phyloP scores from a whole-genome alignment of 53 echinoderm and acorn worm species.

The Holothuria leucospilota region DNA sequence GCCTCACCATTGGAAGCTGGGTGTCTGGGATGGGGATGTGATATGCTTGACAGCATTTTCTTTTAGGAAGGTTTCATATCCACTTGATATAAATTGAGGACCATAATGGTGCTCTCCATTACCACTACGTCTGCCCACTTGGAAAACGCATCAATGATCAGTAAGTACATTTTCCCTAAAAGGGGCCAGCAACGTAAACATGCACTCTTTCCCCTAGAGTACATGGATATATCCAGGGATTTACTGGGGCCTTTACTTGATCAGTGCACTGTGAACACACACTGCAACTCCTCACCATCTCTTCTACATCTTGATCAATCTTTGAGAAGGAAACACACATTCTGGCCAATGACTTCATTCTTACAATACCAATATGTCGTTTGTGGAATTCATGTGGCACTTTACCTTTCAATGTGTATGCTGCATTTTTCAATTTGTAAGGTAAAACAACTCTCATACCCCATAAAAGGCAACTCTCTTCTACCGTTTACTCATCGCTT shows the following conservation, averaged over 20 bases:
- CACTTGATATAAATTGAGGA: background rate
- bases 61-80: slow-evolving; percentile 6
- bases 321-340: slow-evolving; percentile 27
- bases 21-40: slow-evolving; percentile 9
- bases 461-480: slow-evolving; percentile 30
- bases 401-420: too few relatives aligned
- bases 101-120: slow-evolving; percentile 21
- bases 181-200: slow-evolving; percentile 40
- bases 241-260: slow-evolving; percentile 17
- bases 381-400: background rate
- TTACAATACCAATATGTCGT: background rate
- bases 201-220: slow-evolving; percentile 13
- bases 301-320: slow-evolving; percentile 37
- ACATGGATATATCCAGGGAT: slow-evolving; percentile 24
- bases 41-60: slow-evolving; percentile 14
- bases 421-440: background rate
- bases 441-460: background rate
- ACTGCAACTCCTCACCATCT: slow-evolving; percentile 24
- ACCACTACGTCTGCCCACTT: slow-evolving; percentile 15
- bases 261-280: slow-evolving; percentile 11
- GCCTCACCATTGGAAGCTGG: slow-evolving; percentile 37
- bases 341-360: background rate
- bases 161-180: slow-evolving; percentile 19
- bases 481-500: slow-evolving; percentile 6
- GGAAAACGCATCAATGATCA: slow-evolving; percentile 34